Conservation (phyloP, 2,113 vertebrate genomes). For the Centropus unirufus region DNA sequence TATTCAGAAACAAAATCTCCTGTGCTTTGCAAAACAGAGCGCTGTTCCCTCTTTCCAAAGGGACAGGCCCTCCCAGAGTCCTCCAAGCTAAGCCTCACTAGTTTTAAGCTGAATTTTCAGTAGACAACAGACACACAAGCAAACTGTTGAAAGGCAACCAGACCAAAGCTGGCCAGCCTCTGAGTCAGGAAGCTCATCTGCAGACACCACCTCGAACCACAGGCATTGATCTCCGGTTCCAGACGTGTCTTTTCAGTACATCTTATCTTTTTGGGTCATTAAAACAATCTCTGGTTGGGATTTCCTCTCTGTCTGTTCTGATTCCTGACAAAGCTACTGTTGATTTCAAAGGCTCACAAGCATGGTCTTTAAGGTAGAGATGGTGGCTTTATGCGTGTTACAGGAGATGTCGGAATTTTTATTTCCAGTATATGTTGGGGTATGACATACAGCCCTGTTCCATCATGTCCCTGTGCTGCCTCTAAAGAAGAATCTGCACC, state of each 20-base stretch:
- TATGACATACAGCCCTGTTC: not conserved
- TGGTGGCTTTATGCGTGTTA: not conserved
- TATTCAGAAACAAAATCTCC: not conserved
- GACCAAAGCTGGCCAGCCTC: not conserved
- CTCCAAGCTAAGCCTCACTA: not conserved
- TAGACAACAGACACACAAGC: not conserved
- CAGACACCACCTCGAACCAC: not conserved
- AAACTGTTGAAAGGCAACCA: not conserved
- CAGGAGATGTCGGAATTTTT: not conserved
- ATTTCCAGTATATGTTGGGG: fast-evolving
- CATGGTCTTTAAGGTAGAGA: not conserved
- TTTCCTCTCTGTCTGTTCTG: not conserved
- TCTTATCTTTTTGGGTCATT: not conserved
- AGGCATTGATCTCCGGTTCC: not conserved
- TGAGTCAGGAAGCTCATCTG: not conserved
- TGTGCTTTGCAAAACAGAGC: not conserved
- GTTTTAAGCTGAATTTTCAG: not conserved
- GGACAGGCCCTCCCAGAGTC: not conserved
- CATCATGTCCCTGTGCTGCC: not conserved
- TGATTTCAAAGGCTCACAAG: not conserved
- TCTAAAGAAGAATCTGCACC: fast-evolving
- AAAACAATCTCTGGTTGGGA: not conserved
- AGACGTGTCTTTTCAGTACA: not conserved
- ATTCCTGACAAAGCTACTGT: not conserved
- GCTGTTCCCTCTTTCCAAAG: not conserved